Evolutionary conservation across 2,113 vertebrate species (phyloP), one percentile per base, ranked within the genome.

Genomic region (Sakesphorus luctuosus): DNA sequence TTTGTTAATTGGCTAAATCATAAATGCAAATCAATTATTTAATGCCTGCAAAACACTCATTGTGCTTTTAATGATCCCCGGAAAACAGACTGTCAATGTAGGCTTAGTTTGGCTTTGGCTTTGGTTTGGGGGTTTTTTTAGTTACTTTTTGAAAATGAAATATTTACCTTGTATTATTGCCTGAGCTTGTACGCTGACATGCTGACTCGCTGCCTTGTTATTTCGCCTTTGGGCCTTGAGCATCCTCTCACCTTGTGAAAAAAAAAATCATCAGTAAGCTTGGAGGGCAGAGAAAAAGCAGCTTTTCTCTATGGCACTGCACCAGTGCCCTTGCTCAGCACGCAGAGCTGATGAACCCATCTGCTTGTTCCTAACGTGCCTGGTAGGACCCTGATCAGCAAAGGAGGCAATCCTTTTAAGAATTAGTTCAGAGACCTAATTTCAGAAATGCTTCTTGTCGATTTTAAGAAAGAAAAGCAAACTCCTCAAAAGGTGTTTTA

Each of bases 281-380:
- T 0, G 0, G 19, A 40, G 28, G 11, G 25, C 72, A 38, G 44
- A 56, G 20, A n/a, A 7, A 16, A 72, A 12, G 23, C 33, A 47
- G 20, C 47, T 63, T 86, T 67, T 23, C 55, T 15, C 24, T 3
- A 9, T 8, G 20, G 25, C 18, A 33, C 38, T 2, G 6, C 43
- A 58, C 6, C 18, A 3, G 11, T 2, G n/a, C 11, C 61, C 65
- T 35, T 2, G 13, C 20, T 77, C 38, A 58, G 38, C 35, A 28
- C 0, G 0, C 20, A 44, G 18, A 72, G 44, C 18, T 11, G 13
- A 25, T 9, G 8, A 68, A 13, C 5, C 3, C 2, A 2, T 15
- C 10, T 23, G 5, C 3, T 10, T 4, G 2, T 13, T 71, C 20
- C 33, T 59, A 2, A 49, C 29, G 43, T 9, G 23, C 7, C 31